A percentile compares a stretch with the other conserved stretches of the same genome.
Conservation (phyloP, 2,888 invertebrate genomes). For the Phrixothrix hirtus region DNA sequence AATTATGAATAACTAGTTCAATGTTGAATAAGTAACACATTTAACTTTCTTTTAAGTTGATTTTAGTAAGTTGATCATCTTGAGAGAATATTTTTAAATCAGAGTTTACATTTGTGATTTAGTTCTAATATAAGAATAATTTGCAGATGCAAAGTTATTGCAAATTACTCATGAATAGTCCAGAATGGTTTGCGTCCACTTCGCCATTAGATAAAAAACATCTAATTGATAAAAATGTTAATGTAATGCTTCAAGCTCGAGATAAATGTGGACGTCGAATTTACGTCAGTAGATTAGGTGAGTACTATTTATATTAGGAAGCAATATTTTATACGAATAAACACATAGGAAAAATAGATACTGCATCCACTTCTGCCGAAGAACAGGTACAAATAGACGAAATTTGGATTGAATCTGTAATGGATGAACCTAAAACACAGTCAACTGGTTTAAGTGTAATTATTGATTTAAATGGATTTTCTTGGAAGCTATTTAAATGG, state of each 20-base stretch:
- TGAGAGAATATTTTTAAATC: background rate
- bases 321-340: background rate
- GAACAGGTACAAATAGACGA: conserved; percentile 51
- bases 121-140: too few species aligned
- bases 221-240: conserved; percentile 46
- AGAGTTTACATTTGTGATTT: background rate
- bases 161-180: conserved; percentile 44
- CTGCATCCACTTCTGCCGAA: conserved; percentile 39
- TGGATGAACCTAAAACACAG: conserved; percentile 47
- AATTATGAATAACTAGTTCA: too few species aligned
- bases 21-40: too few species aligned
- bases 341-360: conserved; percentile 41
- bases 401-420: conserved; percentile 49
- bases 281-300: conserved; percentile 51
- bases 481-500: conserved; percentile 47
- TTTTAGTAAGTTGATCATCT: too few species aligned
- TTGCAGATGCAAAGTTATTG: conserved; percentile 49
- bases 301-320: conserved; percentile 4
- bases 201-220: conserved; percentile 40
- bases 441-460: conserved; percentile 50
- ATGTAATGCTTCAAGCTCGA: conserved; percentile 42
- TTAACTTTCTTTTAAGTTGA: too few species aligned
- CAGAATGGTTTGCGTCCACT: conserved; percentile 49
- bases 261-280: conserved; percentile 51
- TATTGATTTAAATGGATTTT: conserved; percentile 47